Conservation (phyloP, 2,797 vertebrate species). For the Cygnus olor region DNA sequence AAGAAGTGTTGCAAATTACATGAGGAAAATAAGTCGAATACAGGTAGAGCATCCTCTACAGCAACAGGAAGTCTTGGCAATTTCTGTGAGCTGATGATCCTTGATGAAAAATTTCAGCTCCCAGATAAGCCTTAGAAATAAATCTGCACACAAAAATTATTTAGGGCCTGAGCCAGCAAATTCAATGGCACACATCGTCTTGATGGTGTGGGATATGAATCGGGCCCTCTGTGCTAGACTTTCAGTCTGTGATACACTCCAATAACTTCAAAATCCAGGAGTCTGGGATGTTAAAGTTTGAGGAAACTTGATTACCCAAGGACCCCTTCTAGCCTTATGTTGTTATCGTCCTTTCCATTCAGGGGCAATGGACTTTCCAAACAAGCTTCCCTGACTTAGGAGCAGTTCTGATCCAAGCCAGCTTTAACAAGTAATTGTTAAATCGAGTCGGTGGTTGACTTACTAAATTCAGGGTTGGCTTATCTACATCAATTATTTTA, state of each 20-base stretch:
- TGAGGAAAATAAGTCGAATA: neutral
- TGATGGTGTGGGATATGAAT: accelerated
- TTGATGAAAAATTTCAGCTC: neutral
- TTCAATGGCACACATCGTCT: neutral
- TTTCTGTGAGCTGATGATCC: neutral
- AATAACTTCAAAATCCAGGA: neutral
- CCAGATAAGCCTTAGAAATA: neutral
- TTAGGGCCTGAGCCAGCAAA: neutral
- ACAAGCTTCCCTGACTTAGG: neutral
- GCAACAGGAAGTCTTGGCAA: neutral
- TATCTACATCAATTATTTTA: constrained; percentile 6
- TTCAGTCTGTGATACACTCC: neutral
- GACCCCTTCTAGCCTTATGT: accelerated
- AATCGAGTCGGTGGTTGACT: neutral
- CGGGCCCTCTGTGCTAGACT: neutral
- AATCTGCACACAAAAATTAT: neutral
- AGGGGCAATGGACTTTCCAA: neutral
- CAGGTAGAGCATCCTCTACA: neutral
- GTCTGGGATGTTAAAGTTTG: neutral
- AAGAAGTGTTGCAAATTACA: neutral
- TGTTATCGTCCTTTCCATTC: neutral
- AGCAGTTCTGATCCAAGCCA: neutral
- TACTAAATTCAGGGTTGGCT: neutral
- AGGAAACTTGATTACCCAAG: neutral
- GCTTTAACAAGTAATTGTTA: neutral